These are phyloP conservation scores for Busseola fusca DNA, from an alignment of 2,888 invertebrate genomes.

Conservation along the genomic window DNA sequence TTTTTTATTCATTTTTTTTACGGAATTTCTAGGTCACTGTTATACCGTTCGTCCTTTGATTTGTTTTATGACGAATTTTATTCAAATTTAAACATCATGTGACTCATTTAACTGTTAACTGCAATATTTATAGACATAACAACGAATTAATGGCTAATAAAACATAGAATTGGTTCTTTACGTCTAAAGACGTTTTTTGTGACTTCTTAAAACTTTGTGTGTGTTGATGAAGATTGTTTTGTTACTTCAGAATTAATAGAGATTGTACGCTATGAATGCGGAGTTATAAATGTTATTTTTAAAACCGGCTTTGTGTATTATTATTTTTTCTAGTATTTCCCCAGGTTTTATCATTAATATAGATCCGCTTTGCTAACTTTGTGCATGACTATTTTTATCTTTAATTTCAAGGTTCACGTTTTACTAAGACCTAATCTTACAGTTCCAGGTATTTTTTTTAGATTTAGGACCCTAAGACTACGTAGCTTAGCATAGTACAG, in stretches of 20 bases:
- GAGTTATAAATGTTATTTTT: conserved; percentile 29
- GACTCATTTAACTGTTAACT: conserved; percentile 63
- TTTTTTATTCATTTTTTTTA: conserved; percentile 67
- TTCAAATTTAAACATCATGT: conserved; percentile 71
- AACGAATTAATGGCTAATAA: conserved; percentile 44
- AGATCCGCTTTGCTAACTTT: conserved; percentile 37
- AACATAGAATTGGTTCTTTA: conserved; percentile 20
- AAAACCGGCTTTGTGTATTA: conserved; percentile 33
- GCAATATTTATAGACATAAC: conserved; percentile 59
- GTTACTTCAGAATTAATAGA: conserved; percentile 1
- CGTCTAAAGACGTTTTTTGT: neutral
- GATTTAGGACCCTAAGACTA: neutral
- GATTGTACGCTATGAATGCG: conserved; percentile 8
- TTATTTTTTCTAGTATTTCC: conserved; percentile 22
- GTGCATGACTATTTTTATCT: conserved; percentile 16
- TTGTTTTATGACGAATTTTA: conserved; percentile 68
- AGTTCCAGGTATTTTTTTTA: neutral
- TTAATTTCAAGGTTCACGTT: neutral
- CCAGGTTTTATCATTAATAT: conserved; percentile 15
- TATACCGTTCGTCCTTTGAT: conserved; percentile 76
- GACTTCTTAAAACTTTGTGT: neutral
- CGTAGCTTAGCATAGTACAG: neutral
- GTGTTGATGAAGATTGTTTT: conserved; percentile 15
- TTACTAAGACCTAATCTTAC: neutral
- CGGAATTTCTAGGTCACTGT: conserved; percentile 78